Evolutionary conservation across 2,113 vertebrate genomes (phyloP).

Genomic region (Ifrita kowaldi): DNA sequence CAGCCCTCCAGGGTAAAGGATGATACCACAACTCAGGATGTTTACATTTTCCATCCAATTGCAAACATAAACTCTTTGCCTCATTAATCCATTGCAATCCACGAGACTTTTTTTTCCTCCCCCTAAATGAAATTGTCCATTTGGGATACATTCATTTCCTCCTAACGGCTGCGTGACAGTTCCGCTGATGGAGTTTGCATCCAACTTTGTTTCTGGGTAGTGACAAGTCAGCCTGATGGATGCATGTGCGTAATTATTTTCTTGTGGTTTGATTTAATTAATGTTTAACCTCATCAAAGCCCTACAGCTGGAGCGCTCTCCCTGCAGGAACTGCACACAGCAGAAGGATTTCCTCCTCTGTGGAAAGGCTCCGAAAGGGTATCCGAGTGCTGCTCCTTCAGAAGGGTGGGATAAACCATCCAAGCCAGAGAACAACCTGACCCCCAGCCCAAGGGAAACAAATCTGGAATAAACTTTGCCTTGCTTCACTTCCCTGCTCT

Average conservation of each 20-base stretch:
- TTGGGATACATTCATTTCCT: conserved; percentile 78
- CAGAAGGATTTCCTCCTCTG: conserved; percentile 38
- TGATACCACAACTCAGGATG: conserved; percentile 52
- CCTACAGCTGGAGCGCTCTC: conserved; percentile 51
- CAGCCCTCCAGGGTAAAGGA: conserved; percentile 63
- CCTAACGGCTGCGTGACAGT: conserved; percentile 71
- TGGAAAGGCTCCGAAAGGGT: conserved; percentile 16
- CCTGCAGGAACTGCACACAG: conserved; percentile 26
- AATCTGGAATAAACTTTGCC: neutral
- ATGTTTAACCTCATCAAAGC: conserved; percentile 74
- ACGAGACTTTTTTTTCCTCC: neutral
- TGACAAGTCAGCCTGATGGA: conserved; percentile 70
- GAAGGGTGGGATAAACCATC: neutral
- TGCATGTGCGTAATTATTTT: conserved; percentile 72
- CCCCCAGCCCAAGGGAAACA: neutral
- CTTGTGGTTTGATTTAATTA: conserved; percentile 72
- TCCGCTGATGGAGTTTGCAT: conserved; percentile 69
- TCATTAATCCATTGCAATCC: conserved; percentile 79
- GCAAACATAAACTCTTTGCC: conserved; percentile 71
- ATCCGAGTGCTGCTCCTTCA: neutral
- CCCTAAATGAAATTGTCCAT: conserved; percentile 74
- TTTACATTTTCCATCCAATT: conserved; percentile 69
- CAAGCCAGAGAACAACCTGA: neutral
- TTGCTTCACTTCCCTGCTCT: neutral
- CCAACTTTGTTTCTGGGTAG: conserved; percentile 68